Evolutionary conservation across 2,797 vertebrate species (phyloP).

Genomic region (Gymnodraco acuticeps): DNA sequence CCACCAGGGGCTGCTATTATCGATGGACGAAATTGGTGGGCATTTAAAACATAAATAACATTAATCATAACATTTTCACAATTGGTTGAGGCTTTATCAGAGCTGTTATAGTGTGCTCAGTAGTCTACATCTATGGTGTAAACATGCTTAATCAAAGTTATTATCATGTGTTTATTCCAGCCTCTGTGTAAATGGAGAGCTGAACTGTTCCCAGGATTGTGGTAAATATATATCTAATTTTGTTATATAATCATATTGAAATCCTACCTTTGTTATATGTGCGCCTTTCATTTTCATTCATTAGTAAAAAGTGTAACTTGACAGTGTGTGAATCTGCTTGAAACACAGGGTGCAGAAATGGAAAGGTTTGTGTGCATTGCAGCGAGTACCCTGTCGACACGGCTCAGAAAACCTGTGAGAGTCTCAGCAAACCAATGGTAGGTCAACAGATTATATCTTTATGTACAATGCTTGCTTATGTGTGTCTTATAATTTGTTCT

Average conservation of each 20-base stretch:
- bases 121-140: not conserved
- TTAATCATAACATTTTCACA: not conserved
- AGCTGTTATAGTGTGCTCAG: not conserved
- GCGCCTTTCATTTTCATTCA: not conserved
- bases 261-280: not conserved
- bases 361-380: constrained; percentile 79
- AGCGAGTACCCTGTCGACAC: constrained; percentile 57
- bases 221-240: constrained; percentile 61
- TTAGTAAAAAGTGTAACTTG: not conserved
- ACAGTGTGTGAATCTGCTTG: not conserved
- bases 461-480: not conserved
- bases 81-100: not conserved
- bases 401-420: constrained; percentile 76
- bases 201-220: constrained; percentile 73
- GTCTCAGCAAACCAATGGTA: constrained; percentile 77
- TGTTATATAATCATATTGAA: not conserved
- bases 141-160: not conserved
- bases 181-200: constrained; percentile 77
- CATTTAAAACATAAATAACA: not conserved
- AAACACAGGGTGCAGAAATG: constrained; percentile 67
- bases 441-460: constrained; percentile 17
- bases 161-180: constrained; percentile 63
- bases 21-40: constrained; percentile 76
- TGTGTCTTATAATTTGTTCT: not conserved
- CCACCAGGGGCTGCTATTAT: constrained; percentile 61